phyloP scores from a whole-genome alignment of 2,113 vertebrate genomes.

The Crotalus horridus region DNA sequence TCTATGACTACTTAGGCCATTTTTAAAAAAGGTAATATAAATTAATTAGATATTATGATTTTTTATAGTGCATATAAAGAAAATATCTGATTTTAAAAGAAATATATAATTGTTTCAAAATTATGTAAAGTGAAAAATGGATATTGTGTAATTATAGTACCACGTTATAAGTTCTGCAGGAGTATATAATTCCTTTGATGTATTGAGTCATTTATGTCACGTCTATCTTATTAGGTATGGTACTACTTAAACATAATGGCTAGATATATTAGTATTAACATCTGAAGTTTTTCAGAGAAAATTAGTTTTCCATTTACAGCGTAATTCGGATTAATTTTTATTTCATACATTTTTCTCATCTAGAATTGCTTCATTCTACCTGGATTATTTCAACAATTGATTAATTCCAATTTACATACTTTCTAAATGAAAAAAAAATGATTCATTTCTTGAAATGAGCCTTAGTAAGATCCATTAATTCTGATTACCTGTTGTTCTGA shows the following conservation, averaged over 20 bases:
- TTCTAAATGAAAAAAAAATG: background rate
- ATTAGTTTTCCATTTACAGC: background rate
- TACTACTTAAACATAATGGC: background rate
- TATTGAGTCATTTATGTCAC: background rate
- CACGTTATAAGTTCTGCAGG: background rate
- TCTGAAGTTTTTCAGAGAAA: background rate
- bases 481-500: conserved; percentile 67
- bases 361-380: background rate
- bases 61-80: background rate
- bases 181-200: background rate
- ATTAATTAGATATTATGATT: background rate
- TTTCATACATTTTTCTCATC: background rate
- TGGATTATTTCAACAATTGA: background rate
- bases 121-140: background rate
- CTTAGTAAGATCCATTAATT: conserved; percentile 1
- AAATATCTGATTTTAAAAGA: background rate
- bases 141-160: background rate
- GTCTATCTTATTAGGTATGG: background rate
- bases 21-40: background rate
- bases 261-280: background rate
- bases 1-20: background rate
- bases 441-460: conserved; percentile 19
- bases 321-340: background rate
- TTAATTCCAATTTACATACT: background rate
- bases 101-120: background rate